Evolutionary conservation across 2,888 invertebrate genomes (phyloP).

Genomic region (Onchidella celtica): DNA sequence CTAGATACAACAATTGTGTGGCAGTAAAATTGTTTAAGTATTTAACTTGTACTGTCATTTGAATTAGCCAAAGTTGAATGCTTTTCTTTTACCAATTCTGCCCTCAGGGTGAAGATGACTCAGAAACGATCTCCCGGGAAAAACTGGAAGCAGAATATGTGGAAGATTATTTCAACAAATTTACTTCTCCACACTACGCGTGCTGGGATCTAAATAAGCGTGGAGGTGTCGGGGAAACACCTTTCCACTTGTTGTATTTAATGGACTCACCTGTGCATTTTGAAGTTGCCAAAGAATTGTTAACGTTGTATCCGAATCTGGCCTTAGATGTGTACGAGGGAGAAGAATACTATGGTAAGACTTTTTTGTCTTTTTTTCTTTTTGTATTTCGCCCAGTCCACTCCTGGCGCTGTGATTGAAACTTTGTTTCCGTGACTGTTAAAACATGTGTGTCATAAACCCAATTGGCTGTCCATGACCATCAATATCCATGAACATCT

Average conservation of each 20-base stretch:
- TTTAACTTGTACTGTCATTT: too few species aligned
- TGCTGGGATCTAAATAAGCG: slow-evolving; percentile 99
- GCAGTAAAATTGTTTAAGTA: too few species aligned
- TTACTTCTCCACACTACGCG: slow-evolving; percentile 84
- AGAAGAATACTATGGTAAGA: slow-evolving; percentile 94
- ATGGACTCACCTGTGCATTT: slow-evolving; percentile 93
- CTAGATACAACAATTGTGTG: too few species aligned
- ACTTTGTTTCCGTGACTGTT: too few species aligned
- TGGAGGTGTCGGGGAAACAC: slow-evolving; percentile 95
- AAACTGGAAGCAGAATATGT: slow-evolving; percentile 54
- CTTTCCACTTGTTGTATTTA: slow-evolving; percentile 96
- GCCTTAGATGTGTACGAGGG: slow-evolving; percentile 97
- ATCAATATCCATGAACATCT: too few species aligned
- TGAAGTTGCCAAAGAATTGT: slow-evolving; percentile 91
- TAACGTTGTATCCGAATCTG: slow-evolving; percentile 94
- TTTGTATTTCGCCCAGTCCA: too few species aligned
- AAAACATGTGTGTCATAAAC: too few species aligned
- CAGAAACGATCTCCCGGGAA: slow-evolving; percentile 6
- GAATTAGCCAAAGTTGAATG: too few species aligned
- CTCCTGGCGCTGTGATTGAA: too few species aligned
- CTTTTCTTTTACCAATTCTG: too few species aligned
- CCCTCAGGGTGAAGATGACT: slow-evolving; percentile 17
- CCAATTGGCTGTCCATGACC: too few species aligned
- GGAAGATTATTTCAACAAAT: slow-evolving; percentile 67
- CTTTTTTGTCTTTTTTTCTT: background rate